Conservation (phyloP, 2,797 vertebrate species). For the Parauchenoglanis punctatus region DNA sequence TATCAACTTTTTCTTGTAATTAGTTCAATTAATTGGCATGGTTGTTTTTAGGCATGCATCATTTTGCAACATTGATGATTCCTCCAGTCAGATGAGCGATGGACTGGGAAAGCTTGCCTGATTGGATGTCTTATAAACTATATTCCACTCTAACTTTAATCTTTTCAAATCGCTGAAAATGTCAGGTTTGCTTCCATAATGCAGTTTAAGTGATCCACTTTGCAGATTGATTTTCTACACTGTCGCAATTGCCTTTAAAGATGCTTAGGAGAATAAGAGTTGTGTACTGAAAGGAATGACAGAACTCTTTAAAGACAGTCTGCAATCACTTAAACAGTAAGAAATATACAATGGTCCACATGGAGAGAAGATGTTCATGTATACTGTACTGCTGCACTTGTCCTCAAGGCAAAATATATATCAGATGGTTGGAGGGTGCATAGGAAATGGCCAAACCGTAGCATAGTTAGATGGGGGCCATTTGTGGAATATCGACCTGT, state of each 20-base stretch:
- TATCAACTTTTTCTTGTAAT: not conserved
- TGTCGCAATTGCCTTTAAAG: slow-evolving; percentile 14
- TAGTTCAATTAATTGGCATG: not conserved
- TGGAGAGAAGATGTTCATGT: not conserved
- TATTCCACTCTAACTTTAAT: slow-evolving; percentile 18
- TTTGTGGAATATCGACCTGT: slow-evolving; percentile 45
- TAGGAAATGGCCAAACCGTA: slow-evolving; percentile 38
- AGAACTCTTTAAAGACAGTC: slow-evolving; percentile 5
- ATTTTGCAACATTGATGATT: slow-evolving; percentile 3
- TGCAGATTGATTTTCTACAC: slow-evolving; percentile 26
- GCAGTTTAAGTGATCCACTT: slow-evolving; percentile 10
- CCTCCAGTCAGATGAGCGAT: not conserved
- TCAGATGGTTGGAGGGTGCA: slow-evolving; percentile 1
- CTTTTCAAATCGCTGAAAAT: slow-evolving; percentile 23
- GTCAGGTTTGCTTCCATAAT: slow-evolving; percentile 14
- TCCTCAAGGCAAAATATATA: slow-evolving; percentile 6
- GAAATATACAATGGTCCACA: not conserved
- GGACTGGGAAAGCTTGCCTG: not conserved
- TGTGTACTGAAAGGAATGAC: not conserved
- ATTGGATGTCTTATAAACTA: slow-evolving; percentile 2
- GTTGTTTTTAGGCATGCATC: not conserved
- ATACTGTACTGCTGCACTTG: not conserved
- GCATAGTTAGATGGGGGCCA: slow-evolving; percentile 41
- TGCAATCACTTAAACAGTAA: not conserved
- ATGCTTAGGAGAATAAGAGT: not conserved